Evolutionary conservation across 2,797 vertebrate genomes (phyloP).

Genomic region (Sorex maritimensis): DNA sequence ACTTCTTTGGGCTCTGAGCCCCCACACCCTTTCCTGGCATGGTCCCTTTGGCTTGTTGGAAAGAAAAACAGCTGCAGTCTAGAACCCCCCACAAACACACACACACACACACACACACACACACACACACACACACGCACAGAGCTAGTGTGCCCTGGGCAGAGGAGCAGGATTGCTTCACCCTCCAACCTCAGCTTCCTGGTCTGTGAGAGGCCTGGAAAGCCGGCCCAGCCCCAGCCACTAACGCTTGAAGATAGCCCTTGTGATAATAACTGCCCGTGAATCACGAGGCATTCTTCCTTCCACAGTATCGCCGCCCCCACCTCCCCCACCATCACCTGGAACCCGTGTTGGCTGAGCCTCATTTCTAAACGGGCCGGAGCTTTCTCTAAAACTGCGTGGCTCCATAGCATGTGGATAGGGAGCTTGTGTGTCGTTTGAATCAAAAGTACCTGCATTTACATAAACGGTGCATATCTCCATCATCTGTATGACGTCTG

Average conservation of each 20-base stretch:
- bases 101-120: background rate
- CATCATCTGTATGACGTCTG: no score
- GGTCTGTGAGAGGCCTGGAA: background rate
- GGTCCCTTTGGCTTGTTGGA: background rate
- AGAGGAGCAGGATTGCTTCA: background rate
- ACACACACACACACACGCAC: background rate
- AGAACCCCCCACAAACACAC: background rate
- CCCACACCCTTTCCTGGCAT: background rate
- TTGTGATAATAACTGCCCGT: background rate
- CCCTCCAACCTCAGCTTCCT: background rate
- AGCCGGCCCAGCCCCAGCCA: background rate
- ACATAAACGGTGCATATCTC: no score
- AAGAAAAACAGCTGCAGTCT: background rate
- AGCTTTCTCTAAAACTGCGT: no score
- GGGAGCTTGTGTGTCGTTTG: background rate
- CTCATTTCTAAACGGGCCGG: background rate
- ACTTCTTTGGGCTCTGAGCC: conserved; percentile 1
- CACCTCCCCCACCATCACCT: no score
- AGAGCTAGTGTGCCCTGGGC: background rate
- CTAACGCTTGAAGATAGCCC: background rate
- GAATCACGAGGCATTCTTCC: background rate
- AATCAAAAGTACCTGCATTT: background rate
- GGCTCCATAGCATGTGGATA: no score
- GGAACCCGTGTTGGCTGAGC: background rate
- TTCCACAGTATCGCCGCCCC: background rate